Evolutionary conservation across 2,888 invertebrate genomes (phyloP).

Genomic region (Cotesia congregata): DNA sequence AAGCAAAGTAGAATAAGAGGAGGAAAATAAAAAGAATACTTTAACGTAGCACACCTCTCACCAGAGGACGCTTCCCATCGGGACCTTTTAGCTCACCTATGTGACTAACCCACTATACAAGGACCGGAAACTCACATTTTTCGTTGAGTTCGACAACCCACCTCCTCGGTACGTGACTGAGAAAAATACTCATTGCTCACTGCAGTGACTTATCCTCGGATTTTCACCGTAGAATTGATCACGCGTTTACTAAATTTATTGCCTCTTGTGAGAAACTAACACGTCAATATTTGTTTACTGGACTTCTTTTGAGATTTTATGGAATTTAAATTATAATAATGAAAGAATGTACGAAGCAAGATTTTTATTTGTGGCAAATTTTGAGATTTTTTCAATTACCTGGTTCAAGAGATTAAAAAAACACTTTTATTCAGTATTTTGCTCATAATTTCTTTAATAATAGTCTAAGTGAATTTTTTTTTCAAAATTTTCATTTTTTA

Average conservation of each 20-base stretch:
- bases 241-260: not conserved
- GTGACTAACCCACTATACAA: not conserved
- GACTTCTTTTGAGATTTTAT: not conserved
- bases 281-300: not conserved
- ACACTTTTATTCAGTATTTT: no score
- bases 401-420: no score
- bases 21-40: not conserved
- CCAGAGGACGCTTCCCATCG: slow-evolving; percentile 22
- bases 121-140: slow-evolving; percentile 27
- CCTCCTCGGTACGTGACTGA: slow-evolving; percentile 11
- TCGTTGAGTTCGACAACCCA: slow-evolving; percentile 7
- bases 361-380: no score
- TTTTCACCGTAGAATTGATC: not conserved
- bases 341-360: no score
- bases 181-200: slow-evolving; percentile 11
- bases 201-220: slow-evolving; percentile 1
- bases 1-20: not conserved
- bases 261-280: not conserved
- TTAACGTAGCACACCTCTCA: not conserved
- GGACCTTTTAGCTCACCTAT: slow-evolving; percentile 35
- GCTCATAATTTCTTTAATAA: no score
- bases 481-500: no score
- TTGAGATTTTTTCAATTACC: no score
- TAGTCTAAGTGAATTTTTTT: no score
- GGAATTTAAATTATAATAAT: no score